A percentile compares a stretch with the other conserved stretches of the same genome.
phyloP scores from a whole-genome alignment of 2,113 vertebrate genomes.

The Halichoeres trimaculatus region DNA sequence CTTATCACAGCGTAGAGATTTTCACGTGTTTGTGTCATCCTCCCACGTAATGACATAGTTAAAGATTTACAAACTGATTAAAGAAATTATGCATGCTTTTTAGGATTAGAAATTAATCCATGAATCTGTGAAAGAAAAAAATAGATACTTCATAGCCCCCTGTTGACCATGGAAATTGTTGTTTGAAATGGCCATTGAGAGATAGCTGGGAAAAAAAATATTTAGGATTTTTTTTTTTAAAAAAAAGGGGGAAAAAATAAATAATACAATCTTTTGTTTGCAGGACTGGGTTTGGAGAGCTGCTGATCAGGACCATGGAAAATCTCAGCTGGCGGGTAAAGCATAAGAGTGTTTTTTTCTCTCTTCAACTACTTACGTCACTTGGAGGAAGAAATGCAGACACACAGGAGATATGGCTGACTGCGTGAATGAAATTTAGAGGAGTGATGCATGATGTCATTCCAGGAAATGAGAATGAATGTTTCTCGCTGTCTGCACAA shows the following conservation, averaged over 20 bases:
- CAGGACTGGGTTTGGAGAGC: slow-evolving; percentile 63
- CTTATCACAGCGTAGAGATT: not conserved
- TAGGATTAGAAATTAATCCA: not conserved
- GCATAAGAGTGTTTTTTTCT: not conserved
- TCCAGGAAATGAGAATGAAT: not conserved
- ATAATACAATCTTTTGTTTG: not conserved
- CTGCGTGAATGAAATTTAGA: not conserved
- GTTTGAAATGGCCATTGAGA: too few relatives aligned
- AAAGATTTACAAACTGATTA: not conserved
- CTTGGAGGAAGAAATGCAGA: not conserved
- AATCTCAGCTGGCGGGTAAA: slow-evolving; percentile 29
- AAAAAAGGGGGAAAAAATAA: too few relatives aligned
- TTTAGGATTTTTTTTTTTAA: too few relatives aligned
- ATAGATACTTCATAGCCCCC: too few relatives aligned
- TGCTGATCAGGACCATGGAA: slow-evolving; percentile 1
- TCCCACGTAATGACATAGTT: not conserved
- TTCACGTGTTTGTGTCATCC: not conserved
- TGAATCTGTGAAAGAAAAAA: too few relatives aligned
- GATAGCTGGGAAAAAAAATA: too few relatives aligned
- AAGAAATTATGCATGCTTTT: not conserved
- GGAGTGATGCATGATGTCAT: not conserved
- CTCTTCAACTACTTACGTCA: not conserved
- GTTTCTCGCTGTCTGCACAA: not conserved
- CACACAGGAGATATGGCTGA: slow-evolving; percentile 13
- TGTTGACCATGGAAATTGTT: too few relatives aligned